Conservation (phyloP, 2,113 vertebrate genomes). For the Pycnonotus jocosus region DNA sequence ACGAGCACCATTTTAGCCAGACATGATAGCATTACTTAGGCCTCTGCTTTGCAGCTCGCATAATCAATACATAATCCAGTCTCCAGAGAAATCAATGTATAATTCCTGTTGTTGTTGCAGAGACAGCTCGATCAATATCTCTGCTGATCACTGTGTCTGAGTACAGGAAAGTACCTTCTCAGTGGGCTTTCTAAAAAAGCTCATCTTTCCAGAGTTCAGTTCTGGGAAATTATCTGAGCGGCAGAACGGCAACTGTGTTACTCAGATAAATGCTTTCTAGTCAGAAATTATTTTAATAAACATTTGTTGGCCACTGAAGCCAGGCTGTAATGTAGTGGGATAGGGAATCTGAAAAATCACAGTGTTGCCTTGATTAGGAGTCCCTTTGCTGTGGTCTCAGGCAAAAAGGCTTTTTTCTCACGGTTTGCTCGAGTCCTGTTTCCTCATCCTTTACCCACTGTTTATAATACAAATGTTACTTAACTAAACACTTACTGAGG, state of each 20-base stretch:
- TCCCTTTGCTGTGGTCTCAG: slow-evolving; percentile 45
- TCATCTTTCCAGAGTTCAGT: neutral
- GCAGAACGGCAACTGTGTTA: neutral
- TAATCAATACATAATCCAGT: slow-evolving; percentile 46
- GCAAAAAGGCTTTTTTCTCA: slow-evolving; percentile 58
- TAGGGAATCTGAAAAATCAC: slow-evolving; percentile 28
- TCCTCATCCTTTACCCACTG: slow-evolving; percentile 45
- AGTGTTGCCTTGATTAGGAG: neutral
- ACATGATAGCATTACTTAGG: slow-evolving; percentile 39
- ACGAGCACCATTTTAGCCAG: slow-evolving; percentile 26
- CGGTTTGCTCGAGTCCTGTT: neutral
- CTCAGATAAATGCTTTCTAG: slow-evolving; percentile 29
- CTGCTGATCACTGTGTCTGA: slow-evolving; percentile 23
- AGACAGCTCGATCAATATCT: slow-evolving; percentile 7
- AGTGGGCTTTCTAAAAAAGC: neutral
- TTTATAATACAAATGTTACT: slow-evolving; percentile 61
- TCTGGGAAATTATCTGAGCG: slow-evolving; percentile 7
- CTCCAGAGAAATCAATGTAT: slow-evolving; percentile 50
- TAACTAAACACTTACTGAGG: slow-evolving; percentile 50
- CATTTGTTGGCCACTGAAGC: neutral
- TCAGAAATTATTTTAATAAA: slow-evolving; percentile 15
- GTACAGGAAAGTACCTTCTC: slow-evolving; percentile 18
- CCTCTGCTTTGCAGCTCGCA: slow-evolving; percentile 2
- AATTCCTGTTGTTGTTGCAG: slow-evolving; percentile 50
- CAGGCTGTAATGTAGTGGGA: neutral